Conservation (phyloP, 64 coral and sea anemone species). For the Montipora capricornis region DNA sequence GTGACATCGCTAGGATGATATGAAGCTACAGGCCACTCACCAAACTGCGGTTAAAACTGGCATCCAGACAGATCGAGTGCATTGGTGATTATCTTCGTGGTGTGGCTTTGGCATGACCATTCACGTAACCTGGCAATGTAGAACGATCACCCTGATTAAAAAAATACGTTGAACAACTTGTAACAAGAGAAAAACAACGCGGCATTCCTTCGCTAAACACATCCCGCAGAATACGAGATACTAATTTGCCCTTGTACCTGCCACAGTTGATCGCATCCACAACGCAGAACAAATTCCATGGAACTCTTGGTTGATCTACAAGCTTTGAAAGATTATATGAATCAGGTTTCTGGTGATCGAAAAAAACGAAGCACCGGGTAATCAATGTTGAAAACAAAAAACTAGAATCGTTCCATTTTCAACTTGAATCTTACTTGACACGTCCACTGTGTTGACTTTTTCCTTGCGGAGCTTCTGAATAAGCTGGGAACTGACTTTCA, state of each 20-base stretch:
- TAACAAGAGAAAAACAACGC: not conserved
- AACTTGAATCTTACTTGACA: slow-evolving; percentile 75
- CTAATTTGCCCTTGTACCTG: slow-evolving; percentile 67
- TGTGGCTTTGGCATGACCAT: slow-evolving; percentile 95
- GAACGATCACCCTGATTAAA: slow-evolving; percentile 5
- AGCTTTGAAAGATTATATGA: slow-evolving; percentile 38
- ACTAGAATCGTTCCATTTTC: slow-evolving; percentile 2
- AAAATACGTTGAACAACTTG: slow-evolving; percentile 2
- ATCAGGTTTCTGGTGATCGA: not conserved
- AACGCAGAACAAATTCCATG: slow-evolving; percentile 95
- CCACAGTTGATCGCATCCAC: slow-evolving; percentile 94
- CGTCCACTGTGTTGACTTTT: slow-evolving; percentile 82
- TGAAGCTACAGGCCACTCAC: slow-evolving; percentile 54
- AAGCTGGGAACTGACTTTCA: slow-evolving; percentile 84
- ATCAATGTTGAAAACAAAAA: slow-evolving; percentile 16
- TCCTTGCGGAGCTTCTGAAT: slow-evolving; percentile 86
- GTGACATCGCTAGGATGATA: not conserved
- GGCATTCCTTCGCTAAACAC: slow-evolving; percentile 34
- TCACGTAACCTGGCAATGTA: slow-evolving; percentile 83
- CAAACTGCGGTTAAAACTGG: slow-evolving; percentile 93
- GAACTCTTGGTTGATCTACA: slow-evolving; percentile 97
- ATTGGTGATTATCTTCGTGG: slow-evolving; percentile 82
- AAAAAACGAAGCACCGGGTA: slow-evolving; percentile 42
- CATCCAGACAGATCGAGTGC: slow-evolving; percentile 91
- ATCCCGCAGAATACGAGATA: slow-evolving; percentile 14